Percentiles rank a stretch among this genome's conserved stretches.
phyloP scores from a whole-genome alignment of 2,113 vertebrate species.

The Shinisaurus crocodilurus region DNA sequence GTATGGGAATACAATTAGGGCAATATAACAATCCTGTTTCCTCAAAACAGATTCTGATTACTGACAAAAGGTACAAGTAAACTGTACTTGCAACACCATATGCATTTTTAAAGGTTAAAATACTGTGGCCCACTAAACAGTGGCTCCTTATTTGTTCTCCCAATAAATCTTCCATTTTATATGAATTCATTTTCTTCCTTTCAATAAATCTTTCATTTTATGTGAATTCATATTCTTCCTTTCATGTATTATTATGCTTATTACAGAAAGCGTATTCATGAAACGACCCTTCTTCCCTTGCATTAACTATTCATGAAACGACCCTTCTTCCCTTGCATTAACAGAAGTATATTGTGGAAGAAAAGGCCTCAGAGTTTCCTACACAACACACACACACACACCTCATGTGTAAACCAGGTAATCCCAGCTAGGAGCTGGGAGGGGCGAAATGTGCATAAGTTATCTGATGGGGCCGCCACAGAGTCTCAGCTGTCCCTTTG shows the following conservation, averaged over 20 bases:
- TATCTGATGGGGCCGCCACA: no score
- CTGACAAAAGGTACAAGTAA: neutral
- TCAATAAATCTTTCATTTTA: neutral
- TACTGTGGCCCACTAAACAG: neutral
- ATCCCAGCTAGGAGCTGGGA: no score
- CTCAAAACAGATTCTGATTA: neutral
- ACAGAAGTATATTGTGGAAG: neutral
- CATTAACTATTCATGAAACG: no score
- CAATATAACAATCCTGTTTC: neutral
- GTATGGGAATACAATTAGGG: fast-evolving
- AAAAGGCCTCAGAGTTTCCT: no score
- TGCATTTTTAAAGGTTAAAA: neutral
- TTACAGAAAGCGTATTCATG: neutral
- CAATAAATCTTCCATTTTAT: neutral
- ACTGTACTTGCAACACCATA: neutral
- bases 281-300: neutral
- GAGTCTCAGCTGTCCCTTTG: no score
- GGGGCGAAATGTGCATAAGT: no score
- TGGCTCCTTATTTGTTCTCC: neutral
- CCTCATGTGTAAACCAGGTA: no score
- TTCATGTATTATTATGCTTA: neutral
- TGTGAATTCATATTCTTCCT: neutral
- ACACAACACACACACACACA: no score
- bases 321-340: no score
- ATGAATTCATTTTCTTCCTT: neutral